A percentile compares a stretch with the other conserved stretches of the same genome.
Conservation (phyloP, 2,113 vertebrate genomes). For the Chloroceryle aenea region DNA sequence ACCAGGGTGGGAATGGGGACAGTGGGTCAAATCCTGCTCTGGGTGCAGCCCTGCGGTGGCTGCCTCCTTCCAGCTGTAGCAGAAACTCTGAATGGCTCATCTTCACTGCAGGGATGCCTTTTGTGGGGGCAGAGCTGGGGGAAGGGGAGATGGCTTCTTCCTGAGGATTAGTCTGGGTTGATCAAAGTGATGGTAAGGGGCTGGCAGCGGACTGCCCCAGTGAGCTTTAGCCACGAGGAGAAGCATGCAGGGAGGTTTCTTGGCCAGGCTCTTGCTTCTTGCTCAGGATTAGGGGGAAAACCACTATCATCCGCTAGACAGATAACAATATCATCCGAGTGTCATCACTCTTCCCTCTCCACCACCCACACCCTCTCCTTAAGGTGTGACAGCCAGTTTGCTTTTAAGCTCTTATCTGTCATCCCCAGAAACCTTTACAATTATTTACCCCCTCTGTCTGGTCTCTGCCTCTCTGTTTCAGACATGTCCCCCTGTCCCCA, state of each 20-base stretch:
- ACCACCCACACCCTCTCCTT: neutral
- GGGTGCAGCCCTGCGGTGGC: fast-evolving
- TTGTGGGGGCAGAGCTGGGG: neutral
- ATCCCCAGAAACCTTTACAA: neutral
- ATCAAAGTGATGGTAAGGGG: neutral
- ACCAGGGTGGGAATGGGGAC: fast-evolving
- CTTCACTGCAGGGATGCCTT: neutral
- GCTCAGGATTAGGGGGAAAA: neutral
- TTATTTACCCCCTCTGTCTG: neutral
- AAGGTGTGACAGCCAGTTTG: neutral
- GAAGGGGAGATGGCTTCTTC: neutral
- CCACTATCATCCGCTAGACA: neutral
- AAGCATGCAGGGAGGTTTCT: neutral
- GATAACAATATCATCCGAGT: neutral
- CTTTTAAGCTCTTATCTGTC: neutral
- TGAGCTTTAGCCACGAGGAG: neutral
- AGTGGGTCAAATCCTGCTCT: neutral
- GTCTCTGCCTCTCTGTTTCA: neutral
- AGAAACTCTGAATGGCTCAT: neutral
- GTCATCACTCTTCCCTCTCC: neutral
- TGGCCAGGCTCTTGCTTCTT: neutral
- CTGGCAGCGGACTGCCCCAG: neutral
- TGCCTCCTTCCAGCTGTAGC: neutral
- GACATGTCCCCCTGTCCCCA: neutral
- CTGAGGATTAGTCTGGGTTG: fast-evolving